Evolutionary conservation across 2,797 vertebrate species (phyloP).

Genomic region (Dendrocincla fuliginosa): DNA sequence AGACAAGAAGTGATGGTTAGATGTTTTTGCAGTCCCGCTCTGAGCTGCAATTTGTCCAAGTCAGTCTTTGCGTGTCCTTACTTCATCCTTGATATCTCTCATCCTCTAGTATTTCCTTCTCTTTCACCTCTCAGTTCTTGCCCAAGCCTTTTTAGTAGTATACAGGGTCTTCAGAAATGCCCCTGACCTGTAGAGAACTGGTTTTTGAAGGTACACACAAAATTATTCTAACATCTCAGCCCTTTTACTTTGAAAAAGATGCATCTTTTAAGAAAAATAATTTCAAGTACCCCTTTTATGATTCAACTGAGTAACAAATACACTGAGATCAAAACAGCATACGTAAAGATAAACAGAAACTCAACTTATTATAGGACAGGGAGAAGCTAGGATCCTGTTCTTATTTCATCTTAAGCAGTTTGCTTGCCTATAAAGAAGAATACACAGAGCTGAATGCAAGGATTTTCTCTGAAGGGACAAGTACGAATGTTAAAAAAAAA

Average conservation of each 20-base stretch:
- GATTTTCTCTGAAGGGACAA: not conserved
- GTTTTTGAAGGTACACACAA: not conserved
- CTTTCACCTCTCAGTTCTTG: not conserved
- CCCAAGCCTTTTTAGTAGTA: not conserved
- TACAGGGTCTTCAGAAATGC: not conserved
- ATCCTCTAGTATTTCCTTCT: not conserved
- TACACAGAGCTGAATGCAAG: not conserved
- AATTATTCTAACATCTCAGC: not conserved
- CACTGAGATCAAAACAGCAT: not conserved
- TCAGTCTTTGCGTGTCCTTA: constrained; percentile 6
- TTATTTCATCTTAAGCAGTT: not conserved
- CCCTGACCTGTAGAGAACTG: not conserved
- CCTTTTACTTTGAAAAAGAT: not conserved
- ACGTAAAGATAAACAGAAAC: not conserved
- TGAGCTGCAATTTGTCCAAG: constrained; percentile 11
- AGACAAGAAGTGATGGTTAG: constrained; percentile 27
- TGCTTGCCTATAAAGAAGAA: not conserved
- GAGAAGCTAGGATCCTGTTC: not conserved
- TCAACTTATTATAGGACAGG: not conserved
- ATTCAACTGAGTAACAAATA: not conserved
- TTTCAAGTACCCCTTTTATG: not conserved
- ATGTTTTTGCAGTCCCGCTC: not conserved
- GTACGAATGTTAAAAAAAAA: not conserved
- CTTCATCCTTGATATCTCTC: constrained; percentile 37
- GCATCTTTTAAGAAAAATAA: not conserved